Conservation (phyloP, 2,888 invertebrate species). For the Apotomis turbidana region DNA sequence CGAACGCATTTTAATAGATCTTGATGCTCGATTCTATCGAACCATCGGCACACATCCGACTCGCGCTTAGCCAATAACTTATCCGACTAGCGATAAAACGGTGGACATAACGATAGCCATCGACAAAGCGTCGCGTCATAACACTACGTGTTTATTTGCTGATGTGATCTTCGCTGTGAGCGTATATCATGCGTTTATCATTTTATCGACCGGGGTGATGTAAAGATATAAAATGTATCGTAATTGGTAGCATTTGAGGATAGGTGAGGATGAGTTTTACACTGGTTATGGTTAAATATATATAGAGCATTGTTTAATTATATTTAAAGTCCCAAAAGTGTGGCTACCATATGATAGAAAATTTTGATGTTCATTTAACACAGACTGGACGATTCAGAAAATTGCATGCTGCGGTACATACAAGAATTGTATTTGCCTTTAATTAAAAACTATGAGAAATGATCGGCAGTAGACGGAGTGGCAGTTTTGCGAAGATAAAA, state of each 20-base stretch:
- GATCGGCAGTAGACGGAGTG: no score
- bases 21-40: background rate
- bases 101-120: conserved; percentile 37
- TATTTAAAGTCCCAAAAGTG: no score
- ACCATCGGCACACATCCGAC: background rate
- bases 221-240: conserved; percentile 30
- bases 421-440: no score
- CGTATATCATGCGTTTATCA: conserved; percentile 38
- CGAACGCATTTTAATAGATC: background rate
- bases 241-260: conserved; percentile 30
- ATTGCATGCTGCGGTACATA: no score
- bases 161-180: conserved; percentile 32
- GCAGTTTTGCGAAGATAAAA: no score
- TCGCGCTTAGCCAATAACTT: conserved; percentile 28
- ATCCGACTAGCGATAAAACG: conserved; percentile 40
- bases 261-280: background rate
- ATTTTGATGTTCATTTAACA: no score
- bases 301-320: no score
- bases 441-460: no score
- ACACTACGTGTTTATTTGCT: conserved; percentile 39
- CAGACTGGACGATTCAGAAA: no score
- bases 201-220: conserved; percentile 30
- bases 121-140: conserved; percentile 39
- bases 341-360: no score
- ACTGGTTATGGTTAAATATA: background rate